Evolutionary conservation across 2,888 invertebrate genomes (phyloP).

Genomic region (Melikaiella ostensackeni): DNA sequence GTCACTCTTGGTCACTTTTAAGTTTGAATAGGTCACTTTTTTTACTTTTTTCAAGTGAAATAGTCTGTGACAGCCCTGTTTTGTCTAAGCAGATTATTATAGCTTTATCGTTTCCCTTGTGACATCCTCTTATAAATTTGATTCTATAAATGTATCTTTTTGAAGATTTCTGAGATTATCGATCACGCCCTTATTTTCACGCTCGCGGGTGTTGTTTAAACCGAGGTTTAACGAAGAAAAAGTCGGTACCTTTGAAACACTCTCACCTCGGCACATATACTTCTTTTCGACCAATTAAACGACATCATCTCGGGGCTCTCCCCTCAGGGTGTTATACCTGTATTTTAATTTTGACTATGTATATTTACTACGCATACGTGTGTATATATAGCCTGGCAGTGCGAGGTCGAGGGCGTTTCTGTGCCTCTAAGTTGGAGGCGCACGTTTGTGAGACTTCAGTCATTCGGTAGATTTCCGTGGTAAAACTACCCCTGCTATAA

Average conservation of each 20-base stretch:
- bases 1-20: too few species aligned
- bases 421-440: slow-evolving; percentile 75
- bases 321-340: slow-evolving; percentile 46
- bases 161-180: neutral
- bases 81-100: too few species aligned
- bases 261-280: slow-evolving; percentile 21
- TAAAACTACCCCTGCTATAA: slow-evolving; percentile 51
- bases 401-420: slow-evolving; percentile 74
- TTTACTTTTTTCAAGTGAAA: too few species aligned
- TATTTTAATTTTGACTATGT: slow-evolving; percentile 43
- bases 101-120: too few species aligned
- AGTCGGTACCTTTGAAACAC: slow-evolving; percentile 25
- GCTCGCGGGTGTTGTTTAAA: neutral
- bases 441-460: slow-evolving; percentile 73
- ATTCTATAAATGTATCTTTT: neutral
- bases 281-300: slow-evolving; percentile 47
- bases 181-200: slow-evolving; percentile 1
- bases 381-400: slow-evolving; percentile 49
- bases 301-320: slow-evolving; percentile 44
- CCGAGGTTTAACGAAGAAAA: slow-evolving; percentile 5
- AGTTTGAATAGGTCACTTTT: too few species aligned
- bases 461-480: slow-evolving; percentile 72
- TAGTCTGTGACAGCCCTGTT: too few species aligned
- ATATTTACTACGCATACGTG: slow-evolving; percentile 39
- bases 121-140: too few species aligned